Percentiles rank a stretch among this genome's conserved stretches.
Conservation (phyloP, 2,888 invertebrate species). For the Lasius fuliginosus region DNA sequence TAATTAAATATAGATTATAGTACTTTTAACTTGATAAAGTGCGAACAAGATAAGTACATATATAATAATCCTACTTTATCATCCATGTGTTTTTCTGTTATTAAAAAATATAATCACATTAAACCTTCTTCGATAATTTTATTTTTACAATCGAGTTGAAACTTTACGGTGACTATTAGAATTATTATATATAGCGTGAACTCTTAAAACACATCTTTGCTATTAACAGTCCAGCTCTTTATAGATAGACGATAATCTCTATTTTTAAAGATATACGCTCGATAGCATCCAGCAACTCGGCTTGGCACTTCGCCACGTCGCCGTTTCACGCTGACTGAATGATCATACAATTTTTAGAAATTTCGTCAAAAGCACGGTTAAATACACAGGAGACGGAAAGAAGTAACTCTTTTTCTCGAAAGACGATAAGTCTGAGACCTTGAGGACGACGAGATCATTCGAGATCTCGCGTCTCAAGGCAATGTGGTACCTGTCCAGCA, state of each 20-base stretch:
- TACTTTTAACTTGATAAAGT: background rate
- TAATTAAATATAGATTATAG: background rate
- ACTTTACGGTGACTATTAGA: background rate
- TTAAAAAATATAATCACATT: background rate
- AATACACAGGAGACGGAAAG: background rate
- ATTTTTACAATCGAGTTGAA: background rate
- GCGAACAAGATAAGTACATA: background rate
- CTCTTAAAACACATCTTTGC: constrained; percentile 6
- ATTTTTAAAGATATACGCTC: constrained; percentile 31
- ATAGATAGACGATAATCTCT: constrained; percentile 38
- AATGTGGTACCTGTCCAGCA: constrained; percentile 60
- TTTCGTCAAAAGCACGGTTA: background rate
- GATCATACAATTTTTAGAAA: background rate
- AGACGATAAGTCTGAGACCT: constrained; percentile 41
- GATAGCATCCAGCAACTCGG: constrained; percentile 4
- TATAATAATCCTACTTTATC: background rate
- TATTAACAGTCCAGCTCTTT: constrained; percentile 19
- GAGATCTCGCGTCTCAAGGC: constrained; percentile 42
- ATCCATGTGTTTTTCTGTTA: background rate
- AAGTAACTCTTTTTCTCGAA: background rate
- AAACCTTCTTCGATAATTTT: background rate
- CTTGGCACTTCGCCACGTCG: constrained; percentile 12
- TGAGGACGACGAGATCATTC: constrained; percentile 38
- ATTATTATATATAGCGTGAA: constrained; percentile 1
- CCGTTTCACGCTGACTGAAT: background rate